phyloP scores from a whole-genome alignment of 2,888 invertebrate genomes.

The Thera obeliscata region DNA sequence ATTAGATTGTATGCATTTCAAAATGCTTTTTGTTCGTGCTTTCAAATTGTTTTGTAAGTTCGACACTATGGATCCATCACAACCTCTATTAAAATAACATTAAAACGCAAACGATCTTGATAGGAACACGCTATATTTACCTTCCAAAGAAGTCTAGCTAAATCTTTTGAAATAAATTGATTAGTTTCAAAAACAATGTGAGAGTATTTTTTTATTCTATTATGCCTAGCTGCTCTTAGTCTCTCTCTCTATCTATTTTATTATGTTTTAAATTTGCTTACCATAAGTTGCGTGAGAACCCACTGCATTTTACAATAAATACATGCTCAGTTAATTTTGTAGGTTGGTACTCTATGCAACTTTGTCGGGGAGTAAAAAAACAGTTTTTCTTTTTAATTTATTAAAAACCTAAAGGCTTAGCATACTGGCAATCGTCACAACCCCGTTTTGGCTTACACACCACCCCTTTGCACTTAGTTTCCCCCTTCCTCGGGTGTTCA shows the following conservation, averaged over 20 bases:
- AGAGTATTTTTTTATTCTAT: too few relatives aligned
- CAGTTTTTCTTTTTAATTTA: slow-evolving; percentile 16
- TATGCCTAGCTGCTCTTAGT: too few relatives aligned
- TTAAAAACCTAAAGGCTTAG: slow-evolving; percentile 47
- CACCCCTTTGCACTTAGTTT: slow-evolving; percentile 53
- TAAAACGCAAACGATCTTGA: neutral
- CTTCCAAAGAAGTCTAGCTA: neutral
- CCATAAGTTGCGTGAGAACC: too few relatives aligned
- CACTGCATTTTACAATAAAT: too few relatives aligned
- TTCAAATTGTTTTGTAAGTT: neutral
- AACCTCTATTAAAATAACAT: neutral
- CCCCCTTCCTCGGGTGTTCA: slow-evolving; percentile 60
- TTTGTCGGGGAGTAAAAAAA: neutral
- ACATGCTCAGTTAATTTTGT: too few relatives aligned
- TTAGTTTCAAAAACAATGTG: too few relatives aligned
- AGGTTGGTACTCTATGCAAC: too few relatives aligned
- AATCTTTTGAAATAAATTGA: neutral
- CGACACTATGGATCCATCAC: neutral
- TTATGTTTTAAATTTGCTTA: too few relatives aligned
- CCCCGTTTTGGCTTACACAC: slow-evolving; percentile 48
- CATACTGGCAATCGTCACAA: slow-evolving; percentile 55
- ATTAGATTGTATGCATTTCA: slow-evolving; percentile 2
- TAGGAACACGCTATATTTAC: neutral
- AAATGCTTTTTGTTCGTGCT: slow-evolving; percentile 25
- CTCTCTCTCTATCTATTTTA: too few relatives aligned